phyloP scores from a whole-genome alignment of 2,113 vertebrate genomes.

The pig (Sus scrofa) region DNA sequence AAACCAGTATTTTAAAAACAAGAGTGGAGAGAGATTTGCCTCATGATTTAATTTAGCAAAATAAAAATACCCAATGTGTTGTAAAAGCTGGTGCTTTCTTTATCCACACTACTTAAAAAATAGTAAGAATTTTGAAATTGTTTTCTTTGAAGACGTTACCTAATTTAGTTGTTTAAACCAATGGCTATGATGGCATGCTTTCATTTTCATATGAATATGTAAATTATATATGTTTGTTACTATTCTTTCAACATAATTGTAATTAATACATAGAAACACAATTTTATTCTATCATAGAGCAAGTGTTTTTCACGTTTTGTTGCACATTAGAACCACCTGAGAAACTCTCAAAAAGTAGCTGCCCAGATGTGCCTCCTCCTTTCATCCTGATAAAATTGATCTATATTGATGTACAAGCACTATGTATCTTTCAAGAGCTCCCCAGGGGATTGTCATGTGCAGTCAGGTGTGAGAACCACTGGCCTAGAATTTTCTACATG shows the following conservation, averaged over 20 bases:
- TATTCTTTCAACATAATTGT: not conserved
- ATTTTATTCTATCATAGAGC: not conserved
- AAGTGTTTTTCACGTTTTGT: constrained; percentile 11
- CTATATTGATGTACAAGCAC: not conserved
- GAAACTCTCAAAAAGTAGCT: not conserved
- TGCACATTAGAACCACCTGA: not conserved
- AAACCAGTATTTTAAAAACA: constrained; percentile 9
- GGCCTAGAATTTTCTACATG: not conserved
- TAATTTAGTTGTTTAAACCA: constrained; percentile 17
- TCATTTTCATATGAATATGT: constrained; percentile 29
- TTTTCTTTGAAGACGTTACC: constrained; percentile 1
- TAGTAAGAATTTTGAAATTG: not conserved
- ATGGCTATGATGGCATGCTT: not conserved
- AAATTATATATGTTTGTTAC: not conserved
- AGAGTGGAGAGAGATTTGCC: not conserved
- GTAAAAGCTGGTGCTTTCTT: not conserved
- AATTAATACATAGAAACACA: not conserved
- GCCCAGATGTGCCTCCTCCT: not conserved
- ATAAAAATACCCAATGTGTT: constrained; percentile 5
- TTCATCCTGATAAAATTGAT: not conserved
- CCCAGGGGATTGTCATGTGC: not conserved
- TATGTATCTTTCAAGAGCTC: not conserved
- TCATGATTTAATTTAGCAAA: constrained; percentile 23
- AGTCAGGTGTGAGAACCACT: not conserved
- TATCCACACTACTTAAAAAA: not conserved